phyloP scores from a whole-genome alignment of 2,888 invertebrate genomes.

The Eristalinus sepulchralis region DNA sequence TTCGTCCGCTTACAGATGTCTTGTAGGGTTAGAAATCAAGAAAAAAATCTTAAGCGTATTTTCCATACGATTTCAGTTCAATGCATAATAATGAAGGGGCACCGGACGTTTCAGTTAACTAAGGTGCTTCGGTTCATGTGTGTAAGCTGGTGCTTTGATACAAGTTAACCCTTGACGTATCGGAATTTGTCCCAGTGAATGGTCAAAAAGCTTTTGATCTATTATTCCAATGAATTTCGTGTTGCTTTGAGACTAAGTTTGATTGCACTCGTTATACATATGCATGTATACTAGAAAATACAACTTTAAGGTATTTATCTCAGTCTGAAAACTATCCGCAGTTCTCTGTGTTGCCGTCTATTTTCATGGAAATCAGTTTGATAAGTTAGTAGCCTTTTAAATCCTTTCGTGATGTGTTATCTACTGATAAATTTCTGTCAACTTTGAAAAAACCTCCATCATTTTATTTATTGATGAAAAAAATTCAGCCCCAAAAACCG shows the following conservation, averaged over 20 bases:
- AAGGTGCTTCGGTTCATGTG: neutral
- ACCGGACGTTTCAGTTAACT: slow-evolving; percentile 56
- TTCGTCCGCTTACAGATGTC: slow-evolving; percentile 7
- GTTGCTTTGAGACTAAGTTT: neutral
- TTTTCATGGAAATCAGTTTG: too few species aligned
- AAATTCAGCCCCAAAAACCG: too few species aligned
- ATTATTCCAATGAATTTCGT: slow-evolving; percentile 76
- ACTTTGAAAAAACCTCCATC: too few species aligned
- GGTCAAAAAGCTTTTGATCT: slow-evolving; percentile 73
- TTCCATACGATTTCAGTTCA: slow-evolving; percentile 77
- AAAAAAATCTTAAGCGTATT: slow-evolving; percentile 73
- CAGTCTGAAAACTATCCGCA: too few species aligned
- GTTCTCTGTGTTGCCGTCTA: too few species aligned
- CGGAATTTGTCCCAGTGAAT: neutral
- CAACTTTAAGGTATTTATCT: neutral
- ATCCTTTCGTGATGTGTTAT: too few species aligned
- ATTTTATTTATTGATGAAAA: too few species aligned
- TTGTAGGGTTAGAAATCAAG: slow-evolving; percentile 23
- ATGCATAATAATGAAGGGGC: slow-evolving; percentile 76
- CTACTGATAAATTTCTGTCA: too few species aligned
- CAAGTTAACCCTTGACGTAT: neutral
- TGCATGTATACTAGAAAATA: neutral
- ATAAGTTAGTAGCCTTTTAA: too few species aligned
- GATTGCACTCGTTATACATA: neutral
- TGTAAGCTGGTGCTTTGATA: neutral